Percentiles rank a stretch among this genome's conserved stretches.
Conservation (phyloP, 2,113 vertebrate genomes). For the Colaptes auratus region DNA sequence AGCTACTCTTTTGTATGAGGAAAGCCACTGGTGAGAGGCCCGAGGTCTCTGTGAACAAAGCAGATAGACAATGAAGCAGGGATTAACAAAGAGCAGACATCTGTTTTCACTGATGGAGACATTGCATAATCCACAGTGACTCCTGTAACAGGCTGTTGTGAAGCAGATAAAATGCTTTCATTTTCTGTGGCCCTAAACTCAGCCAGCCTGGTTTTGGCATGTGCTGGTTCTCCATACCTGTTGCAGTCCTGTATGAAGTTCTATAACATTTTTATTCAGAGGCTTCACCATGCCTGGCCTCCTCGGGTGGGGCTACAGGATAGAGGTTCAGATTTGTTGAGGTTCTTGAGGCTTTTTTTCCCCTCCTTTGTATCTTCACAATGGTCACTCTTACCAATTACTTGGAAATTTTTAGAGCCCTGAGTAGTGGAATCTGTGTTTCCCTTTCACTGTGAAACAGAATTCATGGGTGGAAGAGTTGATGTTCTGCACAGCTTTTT, state of each 20-base stretch:
- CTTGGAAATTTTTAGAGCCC: neutral
- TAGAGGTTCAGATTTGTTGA: neutral
- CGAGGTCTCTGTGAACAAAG: slow-evolving; percentile 28
- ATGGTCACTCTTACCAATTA: neutral
- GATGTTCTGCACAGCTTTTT: neutral
- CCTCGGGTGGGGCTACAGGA: neutral
- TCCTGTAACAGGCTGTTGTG: neutral
- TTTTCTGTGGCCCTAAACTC: neutral
- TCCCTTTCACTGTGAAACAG: neutral
- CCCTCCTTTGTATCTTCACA: neutral
- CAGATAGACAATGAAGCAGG: neutral
- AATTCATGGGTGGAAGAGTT: neutral
- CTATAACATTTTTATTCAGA: neutral
- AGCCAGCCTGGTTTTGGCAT: neutral
- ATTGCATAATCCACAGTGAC: slow-evolving; percentile 7
- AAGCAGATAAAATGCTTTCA: neutral
- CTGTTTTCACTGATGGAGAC: slow-evolving; percentile 45
- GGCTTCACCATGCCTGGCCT: neutral
- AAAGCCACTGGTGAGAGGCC: neutral
- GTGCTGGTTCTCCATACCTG: rapidly evolving
- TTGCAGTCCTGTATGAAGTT: neutral
- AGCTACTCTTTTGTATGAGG: slow-evolving; percentile 6
- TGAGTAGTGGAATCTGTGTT: neutral
- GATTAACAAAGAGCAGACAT: slow-evolving; percentile 25
- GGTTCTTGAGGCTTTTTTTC: neutral